Conservation (phyloP, 1,140 invertebrate species). For the Drosophila pectinifera region DNA sequence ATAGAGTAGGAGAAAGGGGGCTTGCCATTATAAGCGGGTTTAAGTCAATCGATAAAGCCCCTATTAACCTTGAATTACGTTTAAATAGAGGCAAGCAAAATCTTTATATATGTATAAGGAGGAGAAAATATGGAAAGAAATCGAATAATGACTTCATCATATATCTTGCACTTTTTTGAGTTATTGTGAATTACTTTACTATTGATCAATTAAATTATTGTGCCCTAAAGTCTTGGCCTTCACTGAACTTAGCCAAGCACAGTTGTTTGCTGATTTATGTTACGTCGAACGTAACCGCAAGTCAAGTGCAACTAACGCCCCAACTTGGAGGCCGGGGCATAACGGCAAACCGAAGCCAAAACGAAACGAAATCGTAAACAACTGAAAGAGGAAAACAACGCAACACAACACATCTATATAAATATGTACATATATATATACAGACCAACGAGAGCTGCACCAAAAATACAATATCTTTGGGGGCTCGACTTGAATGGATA, state of each 20-base stretch:
- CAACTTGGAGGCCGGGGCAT: slow-evolving; percentile 20
- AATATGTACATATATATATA: slow-evolving; percentile 1
- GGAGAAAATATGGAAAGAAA: too few relatives aligned
- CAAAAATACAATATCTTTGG: slow-evolving; percentile 50
- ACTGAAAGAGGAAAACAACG: slow-evolving; percentile 23
- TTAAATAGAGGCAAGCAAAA: not conserved
- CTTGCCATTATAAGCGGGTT: not conserved
- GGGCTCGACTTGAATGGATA: slow-evolving; percentile 53
- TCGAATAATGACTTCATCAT: too few relatives aligned
- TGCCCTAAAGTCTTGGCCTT: too few relatives aligned
- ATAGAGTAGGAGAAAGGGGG: slow-evolving; percentile 9
- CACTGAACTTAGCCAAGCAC: not conserved
- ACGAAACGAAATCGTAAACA: slow-evolving; percentile 33
- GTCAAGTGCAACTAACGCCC: slow-evolving; percentile 48
- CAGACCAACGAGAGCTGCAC: slow-evolving; percentile 25
- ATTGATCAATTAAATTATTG: too few relatives aligned
- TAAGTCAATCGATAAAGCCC: not conserved
- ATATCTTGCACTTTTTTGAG: too few relatives aligned
- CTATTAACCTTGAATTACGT: not conserved
- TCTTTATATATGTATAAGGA: too few relatives aligned
- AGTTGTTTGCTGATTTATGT: not conserved
- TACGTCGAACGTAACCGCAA: slow-evolving; percentile 32
- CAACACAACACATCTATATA: not conserved
- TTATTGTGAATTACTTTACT: too few relatives aligned
- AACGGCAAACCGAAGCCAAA: slow-evolving; percentile 40